These are phyloP conservation scores for Hyperopisus bebe DNA, from an alignment of 2,113 vertebrate genomes.

Conservation along the genomic window DNA sequence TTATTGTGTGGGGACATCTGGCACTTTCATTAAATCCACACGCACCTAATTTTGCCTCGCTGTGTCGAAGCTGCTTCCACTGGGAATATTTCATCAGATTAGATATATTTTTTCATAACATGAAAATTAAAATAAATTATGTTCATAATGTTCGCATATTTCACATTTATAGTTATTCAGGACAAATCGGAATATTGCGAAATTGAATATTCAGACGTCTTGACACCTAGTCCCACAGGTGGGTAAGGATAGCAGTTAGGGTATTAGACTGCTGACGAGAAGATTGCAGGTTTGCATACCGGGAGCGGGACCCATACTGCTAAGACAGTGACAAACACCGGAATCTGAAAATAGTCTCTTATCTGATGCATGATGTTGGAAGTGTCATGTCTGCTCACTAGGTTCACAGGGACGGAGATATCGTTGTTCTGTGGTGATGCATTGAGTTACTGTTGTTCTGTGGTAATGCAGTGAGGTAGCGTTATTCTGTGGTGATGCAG, in stretches of 20 bases:
- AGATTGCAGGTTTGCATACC: not conserved
- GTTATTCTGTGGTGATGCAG: not conserved
- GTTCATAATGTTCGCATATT: not conserved
- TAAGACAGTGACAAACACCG: not conserved
- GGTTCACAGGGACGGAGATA: not conserved
- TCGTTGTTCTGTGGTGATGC: not conserved
- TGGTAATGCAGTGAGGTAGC: not conserved
- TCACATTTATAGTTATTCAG: not conserved
- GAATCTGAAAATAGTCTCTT: not conserved
- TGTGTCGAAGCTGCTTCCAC: not conserved
- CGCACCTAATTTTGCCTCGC: not conserved
- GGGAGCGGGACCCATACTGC: not conserved
- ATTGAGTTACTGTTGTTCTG: not conserved
- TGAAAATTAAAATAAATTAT: not conserved
- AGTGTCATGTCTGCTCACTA: not conserved
- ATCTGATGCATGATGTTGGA: not conserved
- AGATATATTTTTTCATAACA: not conserved
- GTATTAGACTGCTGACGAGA: not conserved
- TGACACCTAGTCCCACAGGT: not conserved
- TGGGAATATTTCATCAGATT: not conserved
- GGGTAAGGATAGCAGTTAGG: not conserved
- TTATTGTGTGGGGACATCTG: conserved; percentile 1
- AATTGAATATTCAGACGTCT: not conserved
- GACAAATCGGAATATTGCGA: not conserved
- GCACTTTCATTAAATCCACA: conserved; percentile 9